Conservation (phyloP, 37 sponge, comb jelly and placozoan genomes). For the Oscarella lobularis region DNA sequence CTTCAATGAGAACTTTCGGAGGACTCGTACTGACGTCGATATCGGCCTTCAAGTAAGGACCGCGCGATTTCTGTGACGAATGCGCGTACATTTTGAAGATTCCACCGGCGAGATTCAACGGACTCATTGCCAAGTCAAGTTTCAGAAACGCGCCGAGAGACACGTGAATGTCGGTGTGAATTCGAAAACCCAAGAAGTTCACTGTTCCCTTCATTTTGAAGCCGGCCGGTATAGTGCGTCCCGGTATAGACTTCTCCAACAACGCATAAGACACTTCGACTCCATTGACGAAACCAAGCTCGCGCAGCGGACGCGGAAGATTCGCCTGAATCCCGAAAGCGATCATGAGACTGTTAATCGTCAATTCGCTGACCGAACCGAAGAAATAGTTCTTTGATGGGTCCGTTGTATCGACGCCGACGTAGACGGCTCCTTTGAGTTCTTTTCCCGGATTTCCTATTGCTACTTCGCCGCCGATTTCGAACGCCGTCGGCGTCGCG, state of each 20-base stretch:
- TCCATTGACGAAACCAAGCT: background rate
- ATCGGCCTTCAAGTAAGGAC: background rate
- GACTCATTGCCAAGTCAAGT: background rate
- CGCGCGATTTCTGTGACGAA: background rate
- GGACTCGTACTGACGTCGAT: background rate
- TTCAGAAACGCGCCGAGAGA: background rate
- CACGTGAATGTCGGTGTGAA: background rate
- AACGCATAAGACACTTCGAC: background rate
- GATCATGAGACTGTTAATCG: background rate
- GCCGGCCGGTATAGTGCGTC: background rate
- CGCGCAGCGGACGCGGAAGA: background rate
- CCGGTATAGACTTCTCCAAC: background rate
- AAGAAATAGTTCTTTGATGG: background rate
- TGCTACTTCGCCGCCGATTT: background rate
- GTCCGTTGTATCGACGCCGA: background rate
- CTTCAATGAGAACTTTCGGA: background rate
- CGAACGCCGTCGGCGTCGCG: too few species aligned
- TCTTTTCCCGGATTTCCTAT: background rate
- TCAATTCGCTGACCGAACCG: background rate
- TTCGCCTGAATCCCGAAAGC: background rate
- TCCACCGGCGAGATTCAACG: background rate
- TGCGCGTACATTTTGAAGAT: background rate
- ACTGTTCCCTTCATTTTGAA: background rate
- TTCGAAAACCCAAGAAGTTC: background rate
- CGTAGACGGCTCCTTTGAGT: background rate